Percentiles rank a stretch among this genome's conserved stretches.
Evolutionary conservation across 2,797 vertebrate species (phyloP).

Genomic region (Eulemur rubriventer): DNA sequence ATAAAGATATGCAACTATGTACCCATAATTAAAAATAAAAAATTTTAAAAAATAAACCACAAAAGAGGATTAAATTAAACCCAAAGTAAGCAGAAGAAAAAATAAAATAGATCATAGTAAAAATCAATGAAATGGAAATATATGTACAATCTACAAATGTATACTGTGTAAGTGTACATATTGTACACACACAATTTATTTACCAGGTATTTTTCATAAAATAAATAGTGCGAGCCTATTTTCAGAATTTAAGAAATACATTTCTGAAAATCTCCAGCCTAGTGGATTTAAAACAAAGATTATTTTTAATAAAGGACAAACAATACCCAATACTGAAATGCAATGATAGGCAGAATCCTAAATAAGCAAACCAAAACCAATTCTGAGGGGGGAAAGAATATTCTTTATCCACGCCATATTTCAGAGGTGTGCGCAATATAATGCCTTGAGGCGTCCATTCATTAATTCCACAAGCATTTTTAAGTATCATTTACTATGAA

Average conservation of each 20-base stretch:
- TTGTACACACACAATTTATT: background rate
- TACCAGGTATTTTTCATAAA: background rate
- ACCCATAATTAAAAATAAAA: background rate
- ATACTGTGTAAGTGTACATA: no score
- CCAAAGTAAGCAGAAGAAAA: background rate
- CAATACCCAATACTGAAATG: background rate
- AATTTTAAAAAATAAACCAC: background rate
- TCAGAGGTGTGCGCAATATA: background rate
- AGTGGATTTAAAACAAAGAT: background rate
- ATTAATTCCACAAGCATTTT: background rate
- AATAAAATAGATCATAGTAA: background rate
- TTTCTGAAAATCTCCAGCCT: background rate
- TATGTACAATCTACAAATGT: background rate
- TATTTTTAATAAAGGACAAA: background rate
- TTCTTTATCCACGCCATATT: background rate
- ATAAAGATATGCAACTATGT: background rate
- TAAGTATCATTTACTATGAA: background rate
- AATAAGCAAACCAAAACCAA: background rate
- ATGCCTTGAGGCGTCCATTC: background rate
- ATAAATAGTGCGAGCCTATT: background rate
- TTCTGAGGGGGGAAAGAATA: background rate
- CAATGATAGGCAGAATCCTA: background rate
- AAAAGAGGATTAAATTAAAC: background rate
- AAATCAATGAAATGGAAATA: background rate
- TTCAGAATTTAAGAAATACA: background rate